A percentile compares a stretch with the other conserved stretches of the same genome.
Evolutionary conservation across 92 coral and sea anemone genomes (phyloP).

Genomic region (Palythoa grandis): DNA sequence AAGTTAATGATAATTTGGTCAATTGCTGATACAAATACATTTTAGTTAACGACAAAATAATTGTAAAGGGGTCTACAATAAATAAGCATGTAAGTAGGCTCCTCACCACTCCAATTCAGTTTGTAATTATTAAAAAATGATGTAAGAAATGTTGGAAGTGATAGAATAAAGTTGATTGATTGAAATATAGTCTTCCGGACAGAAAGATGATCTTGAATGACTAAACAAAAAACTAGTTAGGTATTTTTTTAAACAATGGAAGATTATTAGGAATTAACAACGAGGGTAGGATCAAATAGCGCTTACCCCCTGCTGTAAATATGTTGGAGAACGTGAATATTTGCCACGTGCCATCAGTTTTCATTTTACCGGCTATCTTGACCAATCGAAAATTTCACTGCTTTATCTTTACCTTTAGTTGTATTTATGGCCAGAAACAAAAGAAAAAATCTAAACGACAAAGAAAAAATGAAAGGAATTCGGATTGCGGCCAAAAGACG

Average conservation of each 20-base stretch:
- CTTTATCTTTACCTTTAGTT: background rate
- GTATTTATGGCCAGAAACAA: slow-evolving; percentile 47
- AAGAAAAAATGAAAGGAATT: slow-evolving; percentile 17
- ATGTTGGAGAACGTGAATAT: background rate
- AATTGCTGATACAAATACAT: no score
- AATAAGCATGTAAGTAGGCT: no score
- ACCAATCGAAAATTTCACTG: slow-evolving; percentile 2
- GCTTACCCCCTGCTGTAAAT: background rate
- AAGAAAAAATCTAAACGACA: slow-evolving; percentile 15
- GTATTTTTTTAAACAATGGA: background rate
- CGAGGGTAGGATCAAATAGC: slow-evolving; percentile 4
- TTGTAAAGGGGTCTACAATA: no score
- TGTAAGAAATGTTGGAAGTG: no score
- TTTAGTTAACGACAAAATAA: no score
- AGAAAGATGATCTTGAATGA: background rate
- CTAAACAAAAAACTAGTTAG: background rate
- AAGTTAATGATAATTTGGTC: no score
- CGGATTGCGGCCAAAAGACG: slow-evolving; percentile 21
- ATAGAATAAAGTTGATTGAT: no score
- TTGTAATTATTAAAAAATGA: no score
- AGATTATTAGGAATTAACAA: background rate
- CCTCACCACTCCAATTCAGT: no score
- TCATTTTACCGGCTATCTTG: background rate
- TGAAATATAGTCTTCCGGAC: no score
- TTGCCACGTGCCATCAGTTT: background rate